A percentile compares a stretch with the other conserved stretches of the same genome.
phyloP scores from a whole-genome alignment of 2,113 vertebrate genomes.

The Struthio camelus region DNA sequence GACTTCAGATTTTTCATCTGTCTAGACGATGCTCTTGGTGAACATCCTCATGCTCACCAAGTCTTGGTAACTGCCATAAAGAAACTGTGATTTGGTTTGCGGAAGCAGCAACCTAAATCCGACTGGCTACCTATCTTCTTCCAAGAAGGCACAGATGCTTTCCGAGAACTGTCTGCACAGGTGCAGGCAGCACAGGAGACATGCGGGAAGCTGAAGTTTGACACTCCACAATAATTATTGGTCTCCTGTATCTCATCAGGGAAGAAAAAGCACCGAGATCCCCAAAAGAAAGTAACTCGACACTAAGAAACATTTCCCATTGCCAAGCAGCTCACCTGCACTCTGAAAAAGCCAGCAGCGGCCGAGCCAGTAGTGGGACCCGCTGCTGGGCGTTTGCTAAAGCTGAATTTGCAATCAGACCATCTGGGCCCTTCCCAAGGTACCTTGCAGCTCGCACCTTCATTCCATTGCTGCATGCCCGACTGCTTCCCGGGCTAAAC shows the following conservation, averaged over 20 bases:
- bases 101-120: background rate
- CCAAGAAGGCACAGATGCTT: no score
- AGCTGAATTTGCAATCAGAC: background rate
- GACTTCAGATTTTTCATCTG: background rate
- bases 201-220: background rate
- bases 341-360: background rate
- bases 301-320: background rate
- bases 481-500: background rate
- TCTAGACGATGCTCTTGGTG: background rate
- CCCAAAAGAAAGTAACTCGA: no score
- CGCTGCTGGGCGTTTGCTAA: background rate
- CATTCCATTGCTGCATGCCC: accelerated
- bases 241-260: background rate
- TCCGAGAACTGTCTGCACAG: no score
- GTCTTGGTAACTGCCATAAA: background rate
- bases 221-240: background rate
- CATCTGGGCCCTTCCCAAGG: background rate
- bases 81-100: no score
- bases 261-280: background rate
- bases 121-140: no score
- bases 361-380: background rate
- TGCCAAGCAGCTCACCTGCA: background rate
- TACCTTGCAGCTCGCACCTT: background rate
- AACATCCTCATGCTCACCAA: background rate
- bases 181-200: background rate